phyloP scores from a whole-genome alignment of 2,888 invertebrate genomes.

The Theristus sp. region DNA sequence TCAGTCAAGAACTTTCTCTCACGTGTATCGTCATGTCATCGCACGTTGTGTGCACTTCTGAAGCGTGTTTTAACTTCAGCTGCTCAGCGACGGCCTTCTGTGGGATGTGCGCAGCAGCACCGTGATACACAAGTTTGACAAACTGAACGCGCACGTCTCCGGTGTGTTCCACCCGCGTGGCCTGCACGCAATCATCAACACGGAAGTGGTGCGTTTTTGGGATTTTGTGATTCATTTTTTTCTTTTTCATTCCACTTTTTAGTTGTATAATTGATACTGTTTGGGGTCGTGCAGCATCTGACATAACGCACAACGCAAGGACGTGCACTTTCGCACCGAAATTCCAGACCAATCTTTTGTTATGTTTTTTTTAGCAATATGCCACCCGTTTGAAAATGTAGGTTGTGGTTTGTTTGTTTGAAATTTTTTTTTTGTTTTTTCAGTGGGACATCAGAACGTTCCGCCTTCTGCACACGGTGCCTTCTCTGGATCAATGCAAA shows the following conservation, averaged over 20 bases:
- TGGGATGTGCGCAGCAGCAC: slow-evolving; percentile 55
- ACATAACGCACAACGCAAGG: no score
- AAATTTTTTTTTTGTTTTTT: neutral
- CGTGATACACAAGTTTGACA: slow-evolving; percentile 72
- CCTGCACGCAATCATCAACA: slow-evolving; percentile 83
- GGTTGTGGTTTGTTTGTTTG: no score
- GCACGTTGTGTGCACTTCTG: neutral
- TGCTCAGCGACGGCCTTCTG: slow-evolving; percentile 82
- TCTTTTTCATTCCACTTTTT: no score
- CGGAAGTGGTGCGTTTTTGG: slow-evolving; percentile 48
- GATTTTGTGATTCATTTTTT: neutral
- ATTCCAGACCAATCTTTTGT: no score
- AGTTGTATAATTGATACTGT: no score
- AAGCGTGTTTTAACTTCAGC: neutral
- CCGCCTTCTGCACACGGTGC: slow-evolving; percentile 76
- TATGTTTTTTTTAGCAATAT: no score
- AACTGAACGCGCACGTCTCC: slow-evolving; percentile 77
- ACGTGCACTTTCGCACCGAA: no score
- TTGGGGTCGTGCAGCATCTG: neutral
- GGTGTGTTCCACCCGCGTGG: slow-evolving; percentile 93
- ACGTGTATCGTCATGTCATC: no score
- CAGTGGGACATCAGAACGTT: slow-evolving; percentile 89
- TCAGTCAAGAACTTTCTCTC: no score
- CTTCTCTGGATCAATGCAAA: slow-evolving; percentile 71
- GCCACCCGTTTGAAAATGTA: no score